Evolutionary conservation across 2,888 invertebrate species (phyloP), one percentile per base, ranked within the genome.

Genomic region (Pseudococcus longispinus): DNA sequence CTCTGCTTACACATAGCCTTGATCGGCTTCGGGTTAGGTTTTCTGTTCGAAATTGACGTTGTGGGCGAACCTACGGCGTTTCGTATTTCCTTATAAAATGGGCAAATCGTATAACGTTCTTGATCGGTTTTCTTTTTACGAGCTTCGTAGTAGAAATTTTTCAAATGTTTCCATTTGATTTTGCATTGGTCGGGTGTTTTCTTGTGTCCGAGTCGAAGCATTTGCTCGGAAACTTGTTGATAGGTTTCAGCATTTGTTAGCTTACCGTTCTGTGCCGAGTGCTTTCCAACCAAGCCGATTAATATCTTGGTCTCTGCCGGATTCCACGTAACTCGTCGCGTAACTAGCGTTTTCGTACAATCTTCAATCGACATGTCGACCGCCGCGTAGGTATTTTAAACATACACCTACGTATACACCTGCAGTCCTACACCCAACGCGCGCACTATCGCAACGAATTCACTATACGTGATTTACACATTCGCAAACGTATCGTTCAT

Each of bases 131-230:
- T 55, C 60, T 80, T 80, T 82, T 60, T 55, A 3, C 82, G 82
- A 26, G 87, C 87, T 37, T 80, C 87, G 29, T 60, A 87, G 26
- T 87, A 87, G 83, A 87, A 87, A 32, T 82, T 55, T 87, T 87
- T 87, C 29, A 87, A 55, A 87, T 87, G 87, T 65, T 87, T 87
- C 87, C 87, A 87, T 83, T 87, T 87, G 29, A 87, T 87, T 37
- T 83, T 42, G 32, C 87, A 87, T 51, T 87, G 87, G n/a, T 87
- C 87, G 60, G 83, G 80, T 18, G 80, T 87, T 83, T 87, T 87
- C 23, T 83, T 77, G 60, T 87, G 80, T 20, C 87, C 87, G 29
- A 82, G 46, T 55, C 23, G 20, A 8, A 83, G 82, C 87, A 87
- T 87, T 55, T 83, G 80, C 60, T 87, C 46, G 23, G 87, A 77